phyloP scores from a whole-genome alignment of 2,888 invertebrate genomes.

The Opisthograptis luteolata region DNA sequence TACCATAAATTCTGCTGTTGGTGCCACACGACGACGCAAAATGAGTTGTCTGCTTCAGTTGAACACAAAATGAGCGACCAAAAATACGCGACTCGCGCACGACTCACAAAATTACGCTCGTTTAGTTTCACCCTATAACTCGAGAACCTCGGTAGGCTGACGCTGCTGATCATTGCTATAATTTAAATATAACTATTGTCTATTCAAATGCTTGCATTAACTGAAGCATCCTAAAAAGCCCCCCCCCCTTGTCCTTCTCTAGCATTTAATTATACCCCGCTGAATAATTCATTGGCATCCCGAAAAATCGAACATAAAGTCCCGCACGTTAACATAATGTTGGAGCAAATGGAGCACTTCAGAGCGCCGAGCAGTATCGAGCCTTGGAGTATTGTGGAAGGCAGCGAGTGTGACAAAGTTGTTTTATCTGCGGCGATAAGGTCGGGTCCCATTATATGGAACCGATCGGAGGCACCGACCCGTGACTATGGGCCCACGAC shows the following conservation, averaged over 20 bases:
- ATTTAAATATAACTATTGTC: too few species aligned
- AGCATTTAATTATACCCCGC: constrained; percentile 8
- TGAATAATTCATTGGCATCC: constrained; percentile 26
- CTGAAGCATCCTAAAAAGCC: background rate
- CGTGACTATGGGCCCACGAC: constrained; percentile 55
- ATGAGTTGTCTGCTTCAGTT: too few species aligned
- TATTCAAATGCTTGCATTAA: background rate
- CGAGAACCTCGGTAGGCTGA: too few species aligned
- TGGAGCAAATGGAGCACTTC: constrained; percentile 66
- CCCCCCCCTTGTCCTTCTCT: constrained; percentile 2
- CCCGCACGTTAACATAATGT: constrained; percentile 73
- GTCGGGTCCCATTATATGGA: constrained; percentile 49
- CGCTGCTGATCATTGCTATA: too few species aligned
- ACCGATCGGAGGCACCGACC: constrained; percentile 37
- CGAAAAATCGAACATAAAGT: constrained; percentile 56
- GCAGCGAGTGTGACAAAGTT: constrained; percentile 71
- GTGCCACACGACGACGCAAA: too few species aligned
- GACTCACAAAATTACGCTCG: too few species aligned
- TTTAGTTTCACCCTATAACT: too few species aligned
- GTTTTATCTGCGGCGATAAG: constrained; percentile 74
- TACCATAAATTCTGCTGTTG: too few species aligned
- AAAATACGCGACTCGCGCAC: too few species aligned
- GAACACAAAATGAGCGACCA: too few species aligned
- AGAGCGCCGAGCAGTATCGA: constrained; percentile 50
- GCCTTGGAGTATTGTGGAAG: constrained; percentile 50